Evolutionary conservation across 1,140 invertebrate genomes (phyloP), one percentile per base, ranked within the genome.

Genomic region (Subanguina moxae): DNA sequence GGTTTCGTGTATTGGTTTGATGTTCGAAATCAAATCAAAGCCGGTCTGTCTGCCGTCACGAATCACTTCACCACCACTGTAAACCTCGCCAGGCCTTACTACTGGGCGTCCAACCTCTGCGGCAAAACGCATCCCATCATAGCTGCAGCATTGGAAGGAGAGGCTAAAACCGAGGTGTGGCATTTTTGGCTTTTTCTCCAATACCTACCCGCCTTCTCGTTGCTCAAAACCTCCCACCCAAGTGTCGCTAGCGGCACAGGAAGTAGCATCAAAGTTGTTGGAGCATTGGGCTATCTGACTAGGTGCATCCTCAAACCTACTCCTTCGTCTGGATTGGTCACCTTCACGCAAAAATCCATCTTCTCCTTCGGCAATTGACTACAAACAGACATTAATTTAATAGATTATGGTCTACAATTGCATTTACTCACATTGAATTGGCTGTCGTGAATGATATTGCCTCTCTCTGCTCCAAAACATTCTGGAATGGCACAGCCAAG

Each of bases 21-120:
- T 58, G 56, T 77, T 77, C 0, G 71, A 72, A 71, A 77, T 77
- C 9, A 78, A 59, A 65, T 77, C 75, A 57, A 77, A 77, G 45
- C 74, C 75, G 61, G 75, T 77, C 62, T 77, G 75, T 45, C 75
- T 71, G 25, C 75, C 72, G 61, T 77, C 75, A 15, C 75, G 71
- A 45, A 77, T 67, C 21, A 77, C 75, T 48, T 77, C 75, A 43
- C 74, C 73, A 62, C 75, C 75, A 57, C 68, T 72, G 70, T 76
- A 77, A 17, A 77, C 75, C 45, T 77, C 75, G 45, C 75, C 75
- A 13, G 68, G 23, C 58, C 72, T 74, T 42, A 76, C 75, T 56
- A 76, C 57, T 21, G 75, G 75, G 13, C 70, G 65, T 21, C 75
- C 75, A 17, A 76, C 75, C 67, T 76, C 75, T 30, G 67, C 67